Conservation (phyloP, 2,888 invertebrate genomes). For the Nymphalis polychloros region DNA sequence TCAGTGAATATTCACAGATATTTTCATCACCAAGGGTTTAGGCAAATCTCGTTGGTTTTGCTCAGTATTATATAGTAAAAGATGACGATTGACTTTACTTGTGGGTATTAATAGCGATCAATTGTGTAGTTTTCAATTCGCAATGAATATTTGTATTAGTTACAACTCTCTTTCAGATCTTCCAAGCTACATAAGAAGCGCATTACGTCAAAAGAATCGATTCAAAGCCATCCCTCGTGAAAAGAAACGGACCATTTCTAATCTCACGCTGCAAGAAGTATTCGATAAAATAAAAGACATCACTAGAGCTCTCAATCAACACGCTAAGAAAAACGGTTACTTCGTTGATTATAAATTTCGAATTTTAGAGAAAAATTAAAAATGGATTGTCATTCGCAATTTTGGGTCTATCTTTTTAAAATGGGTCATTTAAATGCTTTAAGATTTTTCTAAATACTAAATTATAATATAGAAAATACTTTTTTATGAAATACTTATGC, state of each 20-base stretch:
- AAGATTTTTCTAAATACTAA: background rate
- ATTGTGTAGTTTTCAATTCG: too few species aligned
- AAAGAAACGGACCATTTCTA: conserved; percentile 50
- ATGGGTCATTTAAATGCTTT: background rate
- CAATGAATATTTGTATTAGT: too few species aligned
- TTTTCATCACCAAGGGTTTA: too few species aligned
- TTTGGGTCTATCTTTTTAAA: background rate
- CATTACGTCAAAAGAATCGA: conserved; percentile 45
- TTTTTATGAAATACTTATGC: too few species aligned
- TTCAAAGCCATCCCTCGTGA: conserved; percentile 42
- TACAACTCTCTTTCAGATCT: conserved; percentile 33
- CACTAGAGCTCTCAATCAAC: conserved; percentile 53
- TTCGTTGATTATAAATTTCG: conserved; percentile 68
- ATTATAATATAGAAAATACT: too few species aligned
- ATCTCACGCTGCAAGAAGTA: conserved; percentile 56
- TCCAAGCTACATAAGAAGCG: conserved; percentile 35
- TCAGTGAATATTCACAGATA: too few species aligned
- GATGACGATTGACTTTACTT: too few species aligned
- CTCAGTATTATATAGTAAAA: too few species aligned
- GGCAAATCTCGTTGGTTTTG: too few species aligned
- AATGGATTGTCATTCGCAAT: background rate
- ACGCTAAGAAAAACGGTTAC: conserved; percentile 64
- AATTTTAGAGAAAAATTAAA: conserved; percentile 42
- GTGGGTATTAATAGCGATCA: too few species aligned
- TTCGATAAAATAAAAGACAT: conserved; percentile 61